Base-by-base conservation (phyloP, 2,888 invertebrate species). In the Plemyria rubiginata region DNA sequence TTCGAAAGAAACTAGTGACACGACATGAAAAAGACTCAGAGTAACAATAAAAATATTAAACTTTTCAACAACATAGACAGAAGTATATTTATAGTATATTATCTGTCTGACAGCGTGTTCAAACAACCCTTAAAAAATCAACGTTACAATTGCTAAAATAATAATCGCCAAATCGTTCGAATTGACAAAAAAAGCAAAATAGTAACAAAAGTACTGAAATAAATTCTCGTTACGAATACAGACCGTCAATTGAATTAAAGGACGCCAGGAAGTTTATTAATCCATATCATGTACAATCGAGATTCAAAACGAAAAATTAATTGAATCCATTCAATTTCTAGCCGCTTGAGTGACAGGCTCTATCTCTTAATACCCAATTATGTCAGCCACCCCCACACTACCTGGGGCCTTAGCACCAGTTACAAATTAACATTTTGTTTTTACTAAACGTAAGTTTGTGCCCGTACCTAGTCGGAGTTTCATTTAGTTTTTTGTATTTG, bases 361-460 rank as follows among this genome's bases (percentile, higher is more conserved):
- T 85, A 82, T 87, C 86, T 83, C 86, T 83, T 87, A 87, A 87
- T 87, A 83, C 82, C 84, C 87, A 87, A 87, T 87, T 87, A 87
- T 80, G 69, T 66, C 68, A 73, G 67, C 66, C 70, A 65, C 43
- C 36, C 52, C 51, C 50, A 4, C 48, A 28, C 29, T 58, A 43
- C 51, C n/a, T 32, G 38, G 54, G 15, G 13, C 11, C 28, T 40
- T 28, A 54, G 57, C 68, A 66, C 66, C 59, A 59, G 66, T 41
- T 52, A 3, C 1, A 11, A 16, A 11, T 16, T 1, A 15, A 38
- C 36, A 3, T 3, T 22, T 22, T 22, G 22, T 22, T 1, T 1
- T 22, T 3, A 22, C n/a, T 22, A 22, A 22, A 22, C 22, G 22
- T 3, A 22, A 22, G 22, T 22, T 22, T 22, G n/a, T n/a, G n/a